Evolutionary conservation across 2,113 vertebrate genomes (phyloP).

Genomic region (Mirza zaza): DNA sequence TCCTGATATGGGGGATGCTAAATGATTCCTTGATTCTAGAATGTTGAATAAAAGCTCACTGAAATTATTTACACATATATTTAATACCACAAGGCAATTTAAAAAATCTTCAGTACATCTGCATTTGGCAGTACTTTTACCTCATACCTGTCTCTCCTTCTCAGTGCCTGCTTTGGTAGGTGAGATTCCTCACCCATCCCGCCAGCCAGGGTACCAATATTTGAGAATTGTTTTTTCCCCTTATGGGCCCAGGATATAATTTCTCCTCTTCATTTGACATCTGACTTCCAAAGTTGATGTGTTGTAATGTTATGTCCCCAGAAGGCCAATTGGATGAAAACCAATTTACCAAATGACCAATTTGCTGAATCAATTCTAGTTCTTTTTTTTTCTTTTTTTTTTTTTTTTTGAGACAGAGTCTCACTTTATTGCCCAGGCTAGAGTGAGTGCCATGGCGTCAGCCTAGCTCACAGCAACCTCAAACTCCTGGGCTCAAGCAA

Average conservation of each 20-base stretch:
- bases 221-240: neutral
- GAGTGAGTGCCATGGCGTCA: no score
- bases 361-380: neutral
- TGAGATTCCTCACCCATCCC: neutral
- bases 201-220: neutral
- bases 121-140: neutral
- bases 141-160: neutral
- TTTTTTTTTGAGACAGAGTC: no score
- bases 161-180: neutral
- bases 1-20: neutral
- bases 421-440: no score
- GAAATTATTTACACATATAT: neutral
- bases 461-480: no score
- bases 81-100: neutral
- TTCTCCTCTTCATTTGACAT: neutral
- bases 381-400: no score
- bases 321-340: neutral
- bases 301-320: neutral
- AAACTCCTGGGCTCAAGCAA: no score
- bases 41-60: neutral
- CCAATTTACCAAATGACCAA: neutral
- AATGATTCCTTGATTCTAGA: neutral
- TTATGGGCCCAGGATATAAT: neutral
- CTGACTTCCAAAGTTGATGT: neutral
- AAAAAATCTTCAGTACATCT: neutral